phyloP scores from a whole-genome alignment of 2,797 vertebrate species.

The Anolis apletophallus region DNA sequence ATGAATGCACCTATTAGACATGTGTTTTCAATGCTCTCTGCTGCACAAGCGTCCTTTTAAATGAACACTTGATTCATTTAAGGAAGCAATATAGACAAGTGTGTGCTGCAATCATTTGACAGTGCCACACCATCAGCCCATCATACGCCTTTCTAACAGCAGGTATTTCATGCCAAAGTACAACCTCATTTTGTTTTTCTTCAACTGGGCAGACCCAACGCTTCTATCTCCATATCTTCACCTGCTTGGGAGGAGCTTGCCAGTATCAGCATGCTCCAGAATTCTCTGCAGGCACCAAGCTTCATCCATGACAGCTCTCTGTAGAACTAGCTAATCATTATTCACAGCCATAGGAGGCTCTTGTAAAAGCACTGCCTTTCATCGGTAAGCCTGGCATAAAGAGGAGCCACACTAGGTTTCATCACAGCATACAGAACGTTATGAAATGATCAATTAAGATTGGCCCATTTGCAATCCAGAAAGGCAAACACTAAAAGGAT shows the following conservation, averaged over 20 bases:
- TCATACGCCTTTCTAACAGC: conserved; percentile 51
- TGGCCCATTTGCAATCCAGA: background rate
- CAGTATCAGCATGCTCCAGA: conserved; percentile 41
- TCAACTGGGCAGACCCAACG: conserved; percentile 37
- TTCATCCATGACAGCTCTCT: background rate
- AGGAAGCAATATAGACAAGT: conserved; percentile 50
- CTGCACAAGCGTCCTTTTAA: conserved; percentile 57
- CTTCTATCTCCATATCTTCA: conserved; percentile 13
- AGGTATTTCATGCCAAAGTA: conserved; percentile 44
- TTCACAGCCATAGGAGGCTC: conserved; percentile 28
- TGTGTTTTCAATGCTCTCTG: conserved; percentile 61
- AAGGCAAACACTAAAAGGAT: background rate
- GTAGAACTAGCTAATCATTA: conserved; percentile 30
- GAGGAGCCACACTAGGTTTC: background rate
- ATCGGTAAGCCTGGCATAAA: conserved; percentile 27
- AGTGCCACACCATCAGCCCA: conserved; percentile 43
- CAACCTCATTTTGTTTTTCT: conserved; percentile 36
- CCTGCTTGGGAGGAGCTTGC: background rate
- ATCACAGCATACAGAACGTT: background rate
- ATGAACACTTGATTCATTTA: conserved; percentile 35
- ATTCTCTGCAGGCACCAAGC: conserved; percentile 46
- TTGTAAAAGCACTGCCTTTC: background rate
- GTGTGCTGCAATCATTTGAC: conserved; percentile 46
- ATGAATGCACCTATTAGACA: conserved; percentile 78
- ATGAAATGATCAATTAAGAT: conserved; percentile 12